phyloP scores from a whole-genome alignment of 2,113 vertebrate species.

The Phainopepla nitens region DNA sequence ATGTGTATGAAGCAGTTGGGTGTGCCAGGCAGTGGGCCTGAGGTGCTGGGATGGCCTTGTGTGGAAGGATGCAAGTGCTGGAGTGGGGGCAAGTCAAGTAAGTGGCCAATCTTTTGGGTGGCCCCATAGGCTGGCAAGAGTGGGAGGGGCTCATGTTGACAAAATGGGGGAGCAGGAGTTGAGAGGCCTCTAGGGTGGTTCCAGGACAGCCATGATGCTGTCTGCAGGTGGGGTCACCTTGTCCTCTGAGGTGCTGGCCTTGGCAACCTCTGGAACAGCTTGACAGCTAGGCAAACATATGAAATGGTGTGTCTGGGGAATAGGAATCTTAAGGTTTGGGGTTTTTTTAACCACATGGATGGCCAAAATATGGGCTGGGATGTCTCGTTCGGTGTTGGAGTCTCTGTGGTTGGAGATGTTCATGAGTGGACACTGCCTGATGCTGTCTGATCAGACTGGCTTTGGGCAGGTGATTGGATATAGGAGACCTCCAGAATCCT shows the following conservation, averaged over 20 bases:
- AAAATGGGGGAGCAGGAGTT: background rate
- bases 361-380: background rate
- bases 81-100: background rate
- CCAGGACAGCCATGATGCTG: background rate
- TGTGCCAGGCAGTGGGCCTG: accelerated
- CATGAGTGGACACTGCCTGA: accelerated
- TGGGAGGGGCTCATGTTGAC: background rate
- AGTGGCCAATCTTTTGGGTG: background rate
- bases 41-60: accelerated
- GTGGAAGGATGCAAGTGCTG: accelerated
- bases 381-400: background rate
- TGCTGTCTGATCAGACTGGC: background rate
- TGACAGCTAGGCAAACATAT: accelerated
- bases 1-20: accelerated
- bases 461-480: background rate
- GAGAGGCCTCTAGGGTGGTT: background rate
- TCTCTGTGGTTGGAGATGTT: background rate
- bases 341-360: accelerated
- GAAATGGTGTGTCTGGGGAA: background rate
- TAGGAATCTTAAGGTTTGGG: background rate
- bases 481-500: background rate
- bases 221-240: background rate
- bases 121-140: background rate
- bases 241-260: too few relatives aligned
- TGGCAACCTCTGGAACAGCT: background rate